A percentile compares a stretch with the other conserved stretches of the same genome.
These are phyloP conservation scores for Chelmon rostratus DNA, from an alignment of 2,797 vertebrate species.

Conservation along the genomic window DNA sequence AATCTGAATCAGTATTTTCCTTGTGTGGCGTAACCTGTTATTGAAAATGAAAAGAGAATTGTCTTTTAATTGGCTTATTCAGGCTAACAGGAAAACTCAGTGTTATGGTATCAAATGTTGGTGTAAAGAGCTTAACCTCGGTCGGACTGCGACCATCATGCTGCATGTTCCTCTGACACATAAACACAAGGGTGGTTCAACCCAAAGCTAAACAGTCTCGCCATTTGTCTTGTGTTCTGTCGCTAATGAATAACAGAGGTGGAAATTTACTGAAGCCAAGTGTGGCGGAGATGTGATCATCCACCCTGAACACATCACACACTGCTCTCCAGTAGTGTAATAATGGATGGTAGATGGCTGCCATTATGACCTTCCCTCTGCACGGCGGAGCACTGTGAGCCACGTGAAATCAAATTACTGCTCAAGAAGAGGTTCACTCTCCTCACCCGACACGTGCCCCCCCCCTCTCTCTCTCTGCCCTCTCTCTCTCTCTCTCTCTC, in stretches of 20 bases:
- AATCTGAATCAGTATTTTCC: not conserved
- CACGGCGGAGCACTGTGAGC: slow-evolving; percentile 70
- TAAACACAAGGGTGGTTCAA: slow-evolving; percentile 23
- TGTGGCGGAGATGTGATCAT: slow-evolving; percentile 71
- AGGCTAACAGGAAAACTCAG: slow-evolving; percentile 5
- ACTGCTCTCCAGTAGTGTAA: slow-evolving; percentile 56
- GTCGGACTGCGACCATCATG: slow-evolving; percentile 5
- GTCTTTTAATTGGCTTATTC: slow-evolving; percentile 49
- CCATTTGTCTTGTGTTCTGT: slow-evolving; percentile 54
- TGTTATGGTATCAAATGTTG: slow-evolving; percentile 38
- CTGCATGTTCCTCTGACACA: slow-evolving; percentile 10
- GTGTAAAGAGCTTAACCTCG: slow-evolving; percentile 51
- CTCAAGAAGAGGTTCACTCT: slow-evolving; percentile 68
- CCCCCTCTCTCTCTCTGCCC: slow-evolving; percentile 24
- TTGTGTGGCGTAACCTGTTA: not conserved
- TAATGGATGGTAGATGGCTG: slow-evolving; percentile 79
- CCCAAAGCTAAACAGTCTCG: slow-evolving; percentile 40
- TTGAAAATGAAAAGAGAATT: slow-evolving; percentile 1
- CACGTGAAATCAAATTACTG: slow-evolving; percentile 82
- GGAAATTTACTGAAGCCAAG: slow-evolving; percentile 67
- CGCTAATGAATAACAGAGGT: slow-evolving; percentile 71
- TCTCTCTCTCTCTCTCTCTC: slow-evolving; percentile 17
- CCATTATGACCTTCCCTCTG: slow-evolving; percentile 71
- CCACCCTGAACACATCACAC: slow-evolving; percentile 73
- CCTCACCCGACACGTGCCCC: slow-evolving; percentile 35